These are phyloP conservation scores for Tipula confusa DNA, from an alignment of 2,888 invertebrate species.

Conservation along the genomic window DNA sequence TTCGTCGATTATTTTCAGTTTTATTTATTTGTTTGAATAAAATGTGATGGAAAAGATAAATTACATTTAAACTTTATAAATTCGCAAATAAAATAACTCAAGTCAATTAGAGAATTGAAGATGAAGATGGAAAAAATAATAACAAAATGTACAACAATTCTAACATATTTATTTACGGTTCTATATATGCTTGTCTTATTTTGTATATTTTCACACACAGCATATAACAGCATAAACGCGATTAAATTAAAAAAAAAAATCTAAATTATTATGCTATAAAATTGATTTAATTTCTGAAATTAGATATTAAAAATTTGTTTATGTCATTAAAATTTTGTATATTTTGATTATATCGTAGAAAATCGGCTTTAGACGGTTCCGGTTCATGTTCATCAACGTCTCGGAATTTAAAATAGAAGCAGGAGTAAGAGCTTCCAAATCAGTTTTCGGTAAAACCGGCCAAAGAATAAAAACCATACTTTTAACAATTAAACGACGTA, in stretches of 20 bases:
- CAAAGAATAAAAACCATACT: too few species aligned
- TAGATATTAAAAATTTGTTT: not conserved
- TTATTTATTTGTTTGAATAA: slow-evolving; percentile 28
- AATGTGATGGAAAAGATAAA: slow-evolving; percentile 28
- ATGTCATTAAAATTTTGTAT: too few species aligned
- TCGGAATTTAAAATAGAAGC: too few species aligned
- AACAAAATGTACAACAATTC: not conserved
- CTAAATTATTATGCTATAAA: too few species aligned
- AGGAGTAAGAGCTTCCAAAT: too few species aligned
- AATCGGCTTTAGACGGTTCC: too few species aligned
- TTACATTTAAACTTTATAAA: slow-evolving; percentile 7
- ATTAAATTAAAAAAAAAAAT: not conserved
- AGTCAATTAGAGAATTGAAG: not conserved
- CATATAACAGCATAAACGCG: too few species aligned
- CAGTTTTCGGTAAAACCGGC: too few species aligned
- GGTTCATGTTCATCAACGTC: too few species aligned
- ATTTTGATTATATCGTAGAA: too few species aligned
- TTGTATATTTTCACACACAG: not conserved
- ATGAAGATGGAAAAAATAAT: not conserved
- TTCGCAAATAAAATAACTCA: not conserved
- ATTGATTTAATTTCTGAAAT: not conserved
- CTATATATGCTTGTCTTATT: not conserved
- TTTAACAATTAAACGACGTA: too few species aligned
- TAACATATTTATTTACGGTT: not conserved
- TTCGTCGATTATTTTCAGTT: not conserved